A percentile compares a stretch with the other conserved stretches of the same genome.
phyloP scores from a whole-genome alignment of 2,888 invertebrate genomes.

The Aphidoletes aphidimyza region DNA sequence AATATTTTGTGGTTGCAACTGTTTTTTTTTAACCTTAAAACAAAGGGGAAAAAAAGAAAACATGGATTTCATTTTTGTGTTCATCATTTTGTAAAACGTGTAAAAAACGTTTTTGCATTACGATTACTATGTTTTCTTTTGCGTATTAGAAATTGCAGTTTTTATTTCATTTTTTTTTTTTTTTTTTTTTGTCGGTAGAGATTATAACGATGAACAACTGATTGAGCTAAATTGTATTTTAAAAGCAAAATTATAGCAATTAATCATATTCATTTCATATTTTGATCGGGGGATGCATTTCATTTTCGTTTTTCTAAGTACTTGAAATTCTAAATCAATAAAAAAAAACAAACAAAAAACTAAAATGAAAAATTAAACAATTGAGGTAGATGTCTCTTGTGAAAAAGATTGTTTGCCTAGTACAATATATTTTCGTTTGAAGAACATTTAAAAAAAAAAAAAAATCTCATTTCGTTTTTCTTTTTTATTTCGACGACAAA shows the following conservation, averaged over 20 bases:
- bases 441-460: background rate
- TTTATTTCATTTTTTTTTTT: background rate
- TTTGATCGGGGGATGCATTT: background rate
- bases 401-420: background rate
- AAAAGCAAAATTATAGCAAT: background rate
- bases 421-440: background rate
- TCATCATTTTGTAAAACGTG: no score
- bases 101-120: no score
- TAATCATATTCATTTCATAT: conserved; percentile 7
- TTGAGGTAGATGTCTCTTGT: conserved; percentile 22
- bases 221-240: background rate
- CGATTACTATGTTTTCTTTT: no score
- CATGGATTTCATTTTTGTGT: no score
- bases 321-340: background rate
- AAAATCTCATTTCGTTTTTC: no score
- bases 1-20: no score
- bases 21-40: no score
- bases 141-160: background rate
- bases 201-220: conserved; percentile 29
- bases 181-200: background rate
- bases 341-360: no score
- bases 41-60: no score
- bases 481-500: background rate
- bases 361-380: background rate
- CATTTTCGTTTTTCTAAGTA: background rate